phyloP scores from a whole-genome alignment of 2,888 invertebrate species.

The Aplocera efformata region DNA sequence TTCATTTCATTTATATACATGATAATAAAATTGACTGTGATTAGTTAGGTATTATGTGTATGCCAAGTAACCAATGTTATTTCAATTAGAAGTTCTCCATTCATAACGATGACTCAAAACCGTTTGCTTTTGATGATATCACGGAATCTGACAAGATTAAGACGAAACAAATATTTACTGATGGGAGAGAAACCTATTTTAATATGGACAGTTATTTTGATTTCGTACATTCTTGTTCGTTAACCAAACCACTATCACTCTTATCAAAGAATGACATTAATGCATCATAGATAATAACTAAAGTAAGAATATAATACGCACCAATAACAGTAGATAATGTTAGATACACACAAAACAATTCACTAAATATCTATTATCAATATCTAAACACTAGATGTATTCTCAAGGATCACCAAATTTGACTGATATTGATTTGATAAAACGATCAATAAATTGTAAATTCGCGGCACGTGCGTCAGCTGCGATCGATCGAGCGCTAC shows the following conservation, averaged over 20 bases:
- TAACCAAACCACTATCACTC: conserved; percentile 65
- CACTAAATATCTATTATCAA: conserved; percentile 33
- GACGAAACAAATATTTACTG: neutral
- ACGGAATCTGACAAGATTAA: conserved; percentile 17
- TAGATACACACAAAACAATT: conserved; percentile 31
- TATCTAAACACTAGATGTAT: conserved; percentile 28
- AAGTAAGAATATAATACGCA: conserved; percentile 34
- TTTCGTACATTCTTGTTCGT: conserved; percentile 6
- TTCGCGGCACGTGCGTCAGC: conserved; percentile 36
- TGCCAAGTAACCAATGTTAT: conserved; percentile 33
- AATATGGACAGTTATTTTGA: conserved; percentile 19
- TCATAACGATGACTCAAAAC: conserved; percentile 41
- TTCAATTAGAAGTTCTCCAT: conserved; percentile 37
- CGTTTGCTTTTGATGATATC: conserved; percentile 37
- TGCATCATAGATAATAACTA: conserved; percentile 37
- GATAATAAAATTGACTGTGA: conserved; percentile 49
- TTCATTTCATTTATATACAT: conserved; percentile 34
- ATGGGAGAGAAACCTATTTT: conserved; percentile 2
- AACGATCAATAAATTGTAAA: conserved; percentile 50
- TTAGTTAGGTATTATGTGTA: conserved; percentile 26
- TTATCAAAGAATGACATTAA: conserved; percentile 51
- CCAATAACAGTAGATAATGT: conserved; percentile 25
- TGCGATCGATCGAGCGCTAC: conserved; percentile 69
- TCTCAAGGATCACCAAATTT: conserved; percentile 43
- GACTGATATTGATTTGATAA: conserved; percentile 50